Evolutionary conservation across 2,888 invertebrate genomes (phyloP), one percentile per base, ranked within the genome.

Genomic region (Pomacea canaliculata): DNA sequence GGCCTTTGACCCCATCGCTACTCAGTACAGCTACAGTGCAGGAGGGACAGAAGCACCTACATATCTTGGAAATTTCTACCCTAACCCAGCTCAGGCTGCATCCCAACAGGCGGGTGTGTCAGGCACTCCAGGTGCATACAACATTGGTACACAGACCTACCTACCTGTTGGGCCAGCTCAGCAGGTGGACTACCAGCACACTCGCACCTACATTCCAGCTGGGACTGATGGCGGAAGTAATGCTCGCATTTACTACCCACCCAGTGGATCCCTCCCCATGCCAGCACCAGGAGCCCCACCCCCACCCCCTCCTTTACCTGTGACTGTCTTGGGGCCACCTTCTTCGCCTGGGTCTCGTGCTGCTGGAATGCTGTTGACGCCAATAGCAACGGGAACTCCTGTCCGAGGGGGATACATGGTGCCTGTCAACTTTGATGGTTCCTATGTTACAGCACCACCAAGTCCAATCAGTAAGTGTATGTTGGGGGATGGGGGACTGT

Each of bases 301-400:
- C 18, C 78, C 79, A 9, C 78, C 78, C 46, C 78, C 76, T 13
- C 76, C 79, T 13, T 59, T 7, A 9, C 27, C 60, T n/a, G 68
- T 56, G 3, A 59, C 66, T 13, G 63, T 63, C 63, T 23, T 63
- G 49, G 70, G 71, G 37, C 46, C 69, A 18, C 37, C 37, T 19
- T 16, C 49, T 19, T 74, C 74, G 7, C 73, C 76, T 16, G 73
- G 67, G 13, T 76, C 70, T n/a, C 49, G 46, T 7, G 71, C 82
- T 9, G 71, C 75, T 51, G 82, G 83, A 73, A 75, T 85, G 27
- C 83, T 84, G 3, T 75, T 85, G 71, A 82, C 80, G 63, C 87
- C 87, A 48, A 79, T 87, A n/a, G 87, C 87, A 46, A 72, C 85
- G 71, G 87, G 85, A 60, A 87, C 87, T 62, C 87, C 87, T 37